Evolutionary conservation across 1,140 invertebrate genomes (phyloP).

Genomic region (Ooceraea biroi): DNA sequence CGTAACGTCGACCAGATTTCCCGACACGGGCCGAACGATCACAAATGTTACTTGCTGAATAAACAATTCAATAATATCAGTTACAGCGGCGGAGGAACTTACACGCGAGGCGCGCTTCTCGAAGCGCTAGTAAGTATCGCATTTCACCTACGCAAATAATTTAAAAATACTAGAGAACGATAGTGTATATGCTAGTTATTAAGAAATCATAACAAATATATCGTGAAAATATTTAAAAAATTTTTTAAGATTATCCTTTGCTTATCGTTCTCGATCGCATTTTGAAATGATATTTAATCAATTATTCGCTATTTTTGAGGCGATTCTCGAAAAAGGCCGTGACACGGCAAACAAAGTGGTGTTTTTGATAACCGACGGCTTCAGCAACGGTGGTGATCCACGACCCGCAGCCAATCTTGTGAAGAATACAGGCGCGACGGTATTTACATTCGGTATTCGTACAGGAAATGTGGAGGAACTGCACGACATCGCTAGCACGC

Average conservation of each 20-base stretch:
- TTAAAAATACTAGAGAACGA: no score
- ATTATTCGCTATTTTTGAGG: constrained; percentile 78
- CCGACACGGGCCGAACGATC: constrained; percentile 83
- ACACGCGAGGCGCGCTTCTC: constrained; percentile 89
- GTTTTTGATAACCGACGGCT: constrained; percentile 91
- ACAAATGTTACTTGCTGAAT: constrained; percentile 89
- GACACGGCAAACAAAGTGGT: constrained; percentile 88
- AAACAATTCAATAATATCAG: constrained; percentile 88
- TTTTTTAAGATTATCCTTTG: no score
- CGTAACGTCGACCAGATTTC: constrained; percentile 89
- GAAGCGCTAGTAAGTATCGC: constrained; percentile 88
- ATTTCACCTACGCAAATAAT: not conserved
- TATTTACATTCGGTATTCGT: constrained; percentile 91
- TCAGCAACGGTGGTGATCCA: constrained; percentile 91
- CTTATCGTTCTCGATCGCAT: not conserved
- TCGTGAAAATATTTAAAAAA: no score
- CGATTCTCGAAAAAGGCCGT: constrained; percentile 87
- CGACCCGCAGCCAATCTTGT: constrained; percentile 87
- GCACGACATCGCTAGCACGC: constrained; percentile 89
- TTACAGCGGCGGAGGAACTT: constrained; percentile 90
- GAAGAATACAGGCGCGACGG: constrained; percentile 86
- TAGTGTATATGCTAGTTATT: no score
- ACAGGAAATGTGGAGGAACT: constrained; percentile 90
- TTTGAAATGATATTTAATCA: not conserved
- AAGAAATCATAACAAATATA: no score